Base-by-base conservation (phyloP, 2,888 invertebrate species). In the Dolichomitus sp. region DNA sequence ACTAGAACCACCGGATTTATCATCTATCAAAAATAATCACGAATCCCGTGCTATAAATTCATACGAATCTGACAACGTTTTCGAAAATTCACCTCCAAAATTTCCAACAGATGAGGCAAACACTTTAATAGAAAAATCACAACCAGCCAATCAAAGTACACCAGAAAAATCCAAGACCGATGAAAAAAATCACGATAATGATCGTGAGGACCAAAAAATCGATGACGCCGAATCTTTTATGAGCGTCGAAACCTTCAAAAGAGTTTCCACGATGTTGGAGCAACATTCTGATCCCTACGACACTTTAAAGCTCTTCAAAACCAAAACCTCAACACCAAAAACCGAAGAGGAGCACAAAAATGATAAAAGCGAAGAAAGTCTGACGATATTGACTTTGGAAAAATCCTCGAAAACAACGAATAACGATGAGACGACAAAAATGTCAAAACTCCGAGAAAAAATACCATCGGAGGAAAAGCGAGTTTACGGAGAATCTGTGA, bases 401-500 rank as follows among this genome's bases (percentile, higher is more conserved):
- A 27, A 11, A 12, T 52, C 23, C 2, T 12, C 23, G 11, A 52
- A 6, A 17, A 48, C 6, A 19, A 6, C 30, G 30, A 57, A 5
- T 3, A 33, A 33, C 45, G 75, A 84, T 42, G 11, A 48, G 17
- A 4, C 37, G 12, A 42, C 72, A 50, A 30, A 23, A n/a, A 80
- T 61, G 27, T 23, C 48, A 7, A 83, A 61, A 40, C 30, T 76
- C 33, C 86, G 76, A 42, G 92, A 91, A 0, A 87, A 88, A 85
- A 59, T 87, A 19, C 52, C 83, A 0, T 88, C 87, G 2, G 94
- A 93, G 48, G 93, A 94, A 40, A 94, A 93, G 86, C 94, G 93
- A 72, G 93, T 93, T 61, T 90, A 93, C 45, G 93, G 93, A 4
- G 95, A 96, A 93, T 94, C 96, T 0, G 95, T 97, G 4, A 95